Percentiles rank a stretch among this genome's conserved stretches.
Conservation (phyloP, 2,113 vertebrate genomes). For the Scophthalmus maximus region DNA sequence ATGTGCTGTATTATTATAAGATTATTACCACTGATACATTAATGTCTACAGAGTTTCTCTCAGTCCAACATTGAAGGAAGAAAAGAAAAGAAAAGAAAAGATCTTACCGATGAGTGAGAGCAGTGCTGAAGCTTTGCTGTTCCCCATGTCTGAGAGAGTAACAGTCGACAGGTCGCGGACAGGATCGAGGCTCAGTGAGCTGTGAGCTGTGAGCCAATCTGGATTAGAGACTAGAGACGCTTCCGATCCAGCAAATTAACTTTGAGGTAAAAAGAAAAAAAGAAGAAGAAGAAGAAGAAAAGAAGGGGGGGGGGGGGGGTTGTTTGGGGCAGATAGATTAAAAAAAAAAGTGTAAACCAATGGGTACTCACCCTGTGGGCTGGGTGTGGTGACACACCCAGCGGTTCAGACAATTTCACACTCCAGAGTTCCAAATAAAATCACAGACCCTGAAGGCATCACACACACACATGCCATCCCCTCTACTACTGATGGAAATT, state of each 20-base stretch:
- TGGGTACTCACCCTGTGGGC: slow-evolving; percentile 15
- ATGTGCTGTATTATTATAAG: no score
- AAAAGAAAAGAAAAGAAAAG: no score
- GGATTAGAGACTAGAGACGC: background rate
- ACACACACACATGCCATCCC: background rate
- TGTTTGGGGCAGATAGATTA: background rate
- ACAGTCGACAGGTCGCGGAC: background rate
- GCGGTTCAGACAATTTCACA: background rate
- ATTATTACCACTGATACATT: no score
- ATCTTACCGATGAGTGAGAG: slow-evolving; percentile 58
- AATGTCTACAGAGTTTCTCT: no score
- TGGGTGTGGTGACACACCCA: slow-evolving; percentile 66
- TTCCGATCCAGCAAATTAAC: slow-evolving; percentile 1
- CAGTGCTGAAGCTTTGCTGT: slow-evolving; percentile 26
- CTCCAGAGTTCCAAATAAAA: background rate
- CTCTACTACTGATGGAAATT: background rate
- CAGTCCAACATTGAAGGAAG: background rate
- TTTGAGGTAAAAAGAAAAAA: background rate
- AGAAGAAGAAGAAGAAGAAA: background rate
- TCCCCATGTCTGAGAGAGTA: slow-evolving; percentile 55
- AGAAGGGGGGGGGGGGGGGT: background rate
- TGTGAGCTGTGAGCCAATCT: background rate
- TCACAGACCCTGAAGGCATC: slow-evolving; percentile 3
- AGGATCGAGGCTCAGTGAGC: background rate
- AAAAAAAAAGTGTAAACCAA: slow-evolving; percentile 3